A percentile compares a stretch with the other conserved stretches of the same genome.
These are phyloP conservation scores for Lindbergichthys nudifrons DNA, from an alignment of 2,797 vertebrate species.

Conservation along the genomic window DNA sequence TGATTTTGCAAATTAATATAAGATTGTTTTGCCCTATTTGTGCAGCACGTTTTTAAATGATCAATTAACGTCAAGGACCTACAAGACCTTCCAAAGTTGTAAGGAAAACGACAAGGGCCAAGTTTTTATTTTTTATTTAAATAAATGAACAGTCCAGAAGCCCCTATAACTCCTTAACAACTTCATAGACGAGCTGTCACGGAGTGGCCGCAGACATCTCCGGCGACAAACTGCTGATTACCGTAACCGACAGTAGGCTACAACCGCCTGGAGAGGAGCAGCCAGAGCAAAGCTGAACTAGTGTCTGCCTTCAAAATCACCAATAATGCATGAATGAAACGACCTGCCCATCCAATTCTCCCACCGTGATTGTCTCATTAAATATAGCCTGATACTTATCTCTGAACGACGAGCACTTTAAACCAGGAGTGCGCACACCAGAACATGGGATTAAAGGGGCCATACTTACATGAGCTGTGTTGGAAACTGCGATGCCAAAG, in stretches of 20 bases:
- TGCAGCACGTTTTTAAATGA: neutral
- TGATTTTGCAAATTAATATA: neutral
- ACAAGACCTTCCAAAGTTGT: neutral
- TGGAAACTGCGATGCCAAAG: constrained; percentile 91
- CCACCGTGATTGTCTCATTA: constrained; percentile 37
- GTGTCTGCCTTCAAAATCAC: constrained; percentile 21
- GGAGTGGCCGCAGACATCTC: constrained; percentile 23
- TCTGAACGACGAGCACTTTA: constrained; percentile 25
- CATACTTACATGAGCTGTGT: constrained; percentile 92
- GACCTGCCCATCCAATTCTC: constrained; percentile 32
- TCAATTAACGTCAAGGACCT: neutral
- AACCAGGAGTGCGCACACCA: constrained; percentile 3
- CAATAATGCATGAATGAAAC: constrained; percentile 58
- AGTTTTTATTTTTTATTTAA: constrained; percentile 31
- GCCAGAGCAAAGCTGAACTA: constrained; percentile 1
- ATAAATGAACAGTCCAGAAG: neutral
- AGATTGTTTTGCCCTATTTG: neutral
- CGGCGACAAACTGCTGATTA: constrained; percentile 32
- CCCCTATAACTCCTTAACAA: constrained; percentile 53
- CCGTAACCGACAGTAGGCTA: constrained; percentile 29
- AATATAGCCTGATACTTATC: neutral
- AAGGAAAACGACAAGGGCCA: neutral
- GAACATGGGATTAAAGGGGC: constrained; percentile 46
- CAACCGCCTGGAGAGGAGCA: constrained; percentile 20
- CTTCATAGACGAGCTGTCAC: constrained; percentile 53